Evolutionary conservation across 2,797 vertebrate species (phyloP).

Genomic region (Salarias fasciatus): DNA sequence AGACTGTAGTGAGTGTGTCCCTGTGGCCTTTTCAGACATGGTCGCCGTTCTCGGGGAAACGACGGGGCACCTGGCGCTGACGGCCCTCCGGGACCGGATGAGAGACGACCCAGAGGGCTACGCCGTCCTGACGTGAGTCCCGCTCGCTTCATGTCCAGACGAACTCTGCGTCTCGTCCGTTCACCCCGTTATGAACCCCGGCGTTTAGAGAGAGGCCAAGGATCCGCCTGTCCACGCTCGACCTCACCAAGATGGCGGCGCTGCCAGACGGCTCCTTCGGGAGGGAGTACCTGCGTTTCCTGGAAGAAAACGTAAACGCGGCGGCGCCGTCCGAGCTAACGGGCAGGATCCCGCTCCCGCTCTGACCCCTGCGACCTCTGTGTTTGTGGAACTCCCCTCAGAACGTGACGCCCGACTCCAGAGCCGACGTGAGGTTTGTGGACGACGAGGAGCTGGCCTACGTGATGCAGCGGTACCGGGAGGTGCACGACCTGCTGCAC

Average conservation of each 20-base stretch:
- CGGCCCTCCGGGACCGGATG: conserved; percentile 89
- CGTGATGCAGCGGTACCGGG: conserved; percentile 94
- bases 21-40: conserved; percentile 88
- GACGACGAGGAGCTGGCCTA: conserved; percentile 94
- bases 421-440: conserved; percentile 91
- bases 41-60: conserved; percentile 96
- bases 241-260: conserved; percentile 80
- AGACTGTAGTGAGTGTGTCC: too few relatives aligned
- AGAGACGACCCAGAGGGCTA: conserved; percentile 89
- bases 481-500: conserved; percentile 94
- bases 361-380: too few relatives aligned
- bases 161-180: too few relatives aligned
- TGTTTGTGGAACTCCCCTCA: conserved; percentile 57
- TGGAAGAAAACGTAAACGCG: conserved; percentile 90
- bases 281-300: conserved; percentile 89
- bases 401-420: conserved; percentile 93
- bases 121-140: conserved; percentile 87
- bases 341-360: too few relatives aligned
- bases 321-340: too few relatives aligned
- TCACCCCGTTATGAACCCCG: too few relatives aligned
- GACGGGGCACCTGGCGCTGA: conserved; percentile 86
- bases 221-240: conserved; percentile 90
- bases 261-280: conserved; percentile 89
- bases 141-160: too few relatives aligned
- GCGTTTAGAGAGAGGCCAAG: conserved; percentile 89